phyloP scores from a whole-genome alignment of 2,888 invertebrate genomes.

The Diplazon laetatorius region DNA sequence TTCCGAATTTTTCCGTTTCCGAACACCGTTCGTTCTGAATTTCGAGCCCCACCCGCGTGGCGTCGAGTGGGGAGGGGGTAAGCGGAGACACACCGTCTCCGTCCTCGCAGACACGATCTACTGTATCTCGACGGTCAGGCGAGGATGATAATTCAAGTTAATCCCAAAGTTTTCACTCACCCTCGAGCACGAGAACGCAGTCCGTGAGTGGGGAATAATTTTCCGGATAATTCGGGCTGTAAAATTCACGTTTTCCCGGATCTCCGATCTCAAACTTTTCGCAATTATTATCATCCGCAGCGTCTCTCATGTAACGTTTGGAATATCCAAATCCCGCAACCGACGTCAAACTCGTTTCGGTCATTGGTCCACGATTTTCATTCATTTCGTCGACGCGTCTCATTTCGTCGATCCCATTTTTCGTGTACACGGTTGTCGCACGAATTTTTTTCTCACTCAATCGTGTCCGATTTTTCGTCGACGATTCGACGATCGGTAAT shows the following conservation, averaged over 20 bases:
- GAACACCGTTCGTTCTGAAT: too few relatives aligned
- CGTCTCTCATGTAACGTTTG: slow-evolving; percentile 75
- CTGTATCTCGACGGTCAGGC: not conserved
- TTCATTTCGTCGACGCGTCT: slow-evolving; percentile 38
- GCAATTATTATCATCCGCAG: slow-evolving; percentile 80
- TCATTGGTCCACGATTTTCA: not conserved
- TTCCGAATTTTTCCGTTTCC: too few relatives aligned
- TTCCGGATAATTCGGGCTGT: slow-evolving; percentile 88
- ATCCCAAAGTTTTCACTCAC: slow-evolving; percentile 82
- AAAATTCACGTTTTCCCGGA: slow-evolving; percentile 85
- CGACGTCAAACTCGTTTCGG: slow-evolving; percentile 31
- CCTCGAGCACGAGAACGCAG: slow-evolving; percentile 87
- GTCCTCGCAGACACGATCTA: not conserved
- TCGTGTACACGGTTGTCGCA: not conserved
- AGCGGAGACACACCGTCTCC: too few relatives aligned
- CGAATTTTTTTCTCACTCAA: not conserved
- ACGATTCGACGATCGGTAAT: not conserved
- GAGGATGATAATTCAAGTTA: not conserved
- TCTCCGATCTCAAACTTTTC: slow-evolving; percentile 85
- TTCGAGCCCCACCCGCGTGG: too few relatives aligned
- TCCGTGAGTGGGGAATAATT: slow-evolving; percentile 87
- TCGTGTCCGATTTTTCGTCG: not conserved
- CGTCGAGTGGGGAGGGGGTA: too few relatives aligned
- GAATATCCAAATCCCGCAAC: slow-evolving; percentile 57
- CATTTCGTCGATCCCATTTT: not conserved